Percentiles rank a stretch among this genome's conserved stretches.
Conservation (phyloP, 2,888 invertebrate species). For the Oscheius myriophilus region DNA sequence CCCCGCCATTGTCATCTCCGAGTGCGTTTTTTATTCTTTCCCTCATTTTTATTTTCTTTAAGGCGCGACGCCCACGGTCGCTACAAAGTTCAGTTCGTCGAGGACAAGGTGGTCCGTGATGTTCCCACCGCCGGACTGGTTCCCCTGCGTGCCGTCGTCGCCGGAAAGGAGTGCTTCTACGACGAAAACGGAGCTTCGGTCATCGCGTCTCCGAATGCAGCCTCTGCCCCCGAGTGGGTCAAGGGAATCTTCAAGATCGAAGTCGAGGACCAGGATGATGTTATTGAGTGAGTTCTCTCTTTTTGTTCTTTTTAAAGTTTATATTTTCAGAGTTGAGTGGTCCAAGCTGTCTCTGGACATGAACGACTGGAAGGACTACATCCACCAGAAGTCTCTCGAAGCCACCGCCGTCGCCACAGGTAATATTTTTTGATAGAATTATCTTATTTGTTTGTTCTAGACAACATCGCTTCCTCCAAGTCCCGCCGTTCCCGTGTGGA, state of each 20-base stretch:
- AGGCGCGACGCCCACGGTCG: conserved; percentile 63
- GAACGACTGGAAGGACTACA: conserved; percentile 52
- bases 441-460: background rate
- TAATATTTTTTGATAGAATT: conserved; percentile 12
- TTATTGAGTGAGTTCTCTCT: conserved; percentile 1
- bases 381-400: conserved; percentile 39
- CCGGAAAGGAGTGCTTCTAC: conserved; percentile 30
- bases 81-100: conserved; percentile 62
- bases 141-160: conserved; percentile 50
- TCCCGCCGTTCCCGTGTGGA: conserved; percentile 27
- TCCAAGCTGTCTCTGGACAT: conserved; percentile 43
- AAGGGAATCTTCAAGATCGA: conserved; percentile 29
- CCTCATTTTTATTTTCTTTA: conserved; percentile 7
- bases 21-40: conserved; percentile 21
- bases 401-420: conserved; percentile 34
- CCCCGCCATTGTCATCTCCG: conserved; percentile 59
- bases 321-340: conserved; percentile 40
- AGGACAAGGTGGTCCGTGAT: conserved; percentile 59
- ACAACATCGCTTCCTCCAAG: conserved; percentile 5
- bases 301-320: conserved; percentile 10
- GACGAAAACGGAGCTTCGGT: conserved; percentile 23
- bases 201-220: conserved; percentile 45
- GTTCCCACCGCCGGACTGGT: conserved; percentile 64
- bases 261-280: conserved; percentile 14
- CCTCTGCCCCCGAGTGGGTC: conserved; percentile 39